Evolutionary conservation across 2,797 vertebrate species (phyloP), one percentile per base, ranked within the genome.

Genomic region (Cephalopachus bancanus): DNA sequence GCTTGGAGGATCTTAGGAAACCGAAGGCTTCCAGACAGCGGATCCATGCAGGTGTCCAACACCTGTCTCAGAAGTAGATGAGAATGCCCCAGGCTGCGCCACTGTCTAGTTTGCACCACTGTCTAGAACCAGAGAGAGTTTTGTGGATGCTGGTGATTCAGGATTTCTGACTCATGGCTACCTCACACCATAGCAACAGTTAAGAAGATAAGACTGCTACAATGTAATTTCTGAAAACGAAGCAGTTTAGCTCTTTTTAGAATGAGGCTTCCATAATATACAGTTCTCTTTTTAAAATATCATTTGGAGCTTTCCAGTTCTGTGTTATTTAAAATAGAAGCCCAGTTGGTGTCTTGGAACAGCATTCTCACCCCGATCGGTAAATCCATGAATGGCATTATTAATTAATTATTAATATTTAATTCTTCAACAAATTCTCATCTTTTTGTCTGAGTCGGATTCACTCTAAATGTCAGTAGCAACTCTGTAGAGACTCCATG

Each of bases 141-240:
- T 51, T 5, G 1, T 74, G 76, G 37, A 33, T 90, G 37, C 44
- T 84, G 37, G 22, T 33, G 51, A 83, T n/a, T 60, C 20, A 92
- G 78, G 75, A 67, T 2, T 67, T 83, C 59, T 91, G n/a, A 30
- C 4, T 83, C 16, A 37, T 16, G 64, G 37, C 28, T 16, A n/a
- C 15, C 30, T 78, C 14, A 3, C 20, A 11, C 24, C 5, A 79
- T 49, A 57, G 44, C 62, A 62, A n/a, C 12, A n/a, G 33, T 89
- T 26, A 44, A 62, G 89, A 94, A 55, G 51, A 60, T 1, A 65
- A 65, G 74, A 53, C 33, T 53, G 8, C 69, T 44, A 1, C 51
- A 11, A 14, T 89, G 93, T 95, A 59, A 57, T 49, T n/a, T 91
- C 81, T 55, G 62, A 89, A 78, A 91, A 33, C 11, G 76, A 79